Evolutionary conservation across 2,888 invertebrate species (phyloP).

Genomic region (Trissolcus brochymenae): DNA sequence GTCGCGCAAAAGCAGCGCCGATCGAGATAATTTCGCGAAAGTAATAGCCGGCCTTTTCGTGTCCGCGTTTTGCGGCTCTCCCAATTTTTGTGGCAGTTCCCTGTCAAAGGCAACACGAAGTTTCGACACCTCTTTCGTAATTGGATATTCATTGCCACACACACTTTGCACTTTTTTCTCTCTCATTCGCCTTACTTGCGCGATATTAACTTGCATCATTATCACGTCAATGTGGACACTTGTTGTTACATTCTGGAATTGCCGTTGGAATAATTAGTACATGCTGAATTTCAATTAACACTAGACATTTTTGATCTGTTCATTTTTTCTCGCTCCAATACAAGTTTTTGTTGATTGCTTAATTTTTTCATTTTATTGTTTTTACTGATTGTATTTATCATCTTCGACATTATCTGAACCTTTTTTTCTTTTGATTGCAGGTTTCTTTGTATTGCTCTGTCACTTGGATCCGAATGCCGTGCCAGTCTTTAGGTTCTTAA

Average conservation of each 20-base stretch:
- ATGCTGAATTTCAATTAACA: background rate
- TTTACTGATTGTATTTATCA: background rate
- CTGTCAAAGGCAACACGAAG: constrained; percentile 23
- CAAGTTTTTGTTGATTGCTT: background rate
- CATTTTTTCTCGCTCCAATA: background rate
- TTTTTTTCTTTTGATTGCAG: no score
- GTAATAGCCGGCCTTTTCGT: constrained; percentile 45
- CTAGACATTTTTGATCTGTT: background rate
- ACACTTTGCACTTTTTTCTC: constrained; percentile 5
- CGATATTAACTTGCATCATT: constrained; percentile 26
- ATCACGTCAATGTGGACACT: background rate
- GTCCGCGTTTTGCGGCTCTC: constrained; percentile 29
- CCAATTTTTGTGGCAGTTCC: constrained; percentile 39
- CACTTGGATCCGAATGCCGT: no score
- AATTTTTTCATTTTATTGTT: background rate
- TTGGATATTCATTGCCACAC: constrained; percentile 42
- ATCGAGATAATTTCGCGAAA: constrained; percentile 64
- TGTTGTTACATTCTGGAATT: background rate
- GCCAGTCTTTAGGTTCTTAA: no score
- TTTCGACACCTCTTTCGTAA: constrained; percentile 46
- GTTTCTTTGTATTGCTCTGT: no score
- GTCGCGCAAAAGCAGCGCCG: constrained; percentile 40
- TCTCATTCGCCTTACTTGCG: background rate
- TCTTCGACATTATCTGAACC: background rate
- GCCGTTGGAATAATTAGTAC: no score